Evolutionary conservation across 2,113 vertebrate genomes (phyloP).

Genomic region (Fulmarus glacialis): DNA sequence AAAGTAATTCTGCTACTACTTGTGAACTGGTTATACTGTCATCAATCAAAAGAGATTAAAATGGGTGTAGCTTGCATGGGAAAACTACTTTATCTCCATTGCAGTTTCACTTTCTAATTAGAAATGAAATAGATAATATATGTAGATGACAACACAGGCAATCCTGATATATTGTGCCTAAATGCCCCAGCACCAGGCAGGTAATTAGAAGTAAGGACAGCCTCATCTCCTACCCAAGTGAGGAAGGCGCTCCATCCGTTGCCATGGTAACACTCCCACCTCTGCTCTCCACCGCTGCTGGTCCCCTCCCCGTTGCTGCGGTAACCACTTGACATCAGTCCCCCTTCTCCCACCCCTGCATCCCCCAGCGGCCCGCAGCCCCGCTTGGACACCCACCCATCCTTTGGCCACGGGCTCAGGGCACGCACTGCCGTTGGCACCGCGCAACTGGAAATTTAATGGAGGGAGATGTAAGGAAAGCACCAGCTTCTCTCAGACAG

Average conservation of each 20-base stretch:
- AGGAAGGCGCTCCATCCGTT: neutral
- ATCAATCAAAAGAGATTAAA: neutral
- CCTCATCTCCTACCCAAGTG: neutral
- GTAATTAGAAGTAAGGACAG: neutral
- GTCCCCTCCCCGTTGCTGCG: slow-evolving; percentile 18
- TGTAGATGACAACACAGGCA: neutral
- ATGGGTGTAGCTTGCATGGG: neutral
- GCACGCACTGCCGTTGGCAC: accelerated
- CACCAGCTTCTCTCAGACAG: accelerated
- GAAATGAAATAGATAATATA: neutral
- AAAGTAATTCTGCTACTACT: neutral
- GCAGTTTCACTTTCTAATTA: neutral
- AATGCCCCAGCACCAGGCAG: neutral
- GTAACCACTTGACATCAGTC: slow-evolving; percentile 32
- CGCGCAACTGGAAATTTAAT: accelerated
- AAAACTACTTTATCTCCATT: neutral
- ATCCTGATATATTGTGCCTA: neutral
- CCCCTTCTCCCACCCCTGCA: neutral
- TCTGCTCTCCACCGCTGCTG: neutral
- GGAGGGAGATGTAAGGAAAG: neutral
- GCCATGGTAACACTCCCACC: slow-evolving; percentile 20
- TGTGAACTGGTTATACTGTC: neutral
- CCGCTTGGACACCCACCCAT: neutral
- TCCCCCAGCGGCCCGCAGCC: accelerated
- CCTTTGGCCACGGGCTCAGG: neutral